Base-by-base conservation (phyloP, 2,113 vertebrate genomes). In the Heliornis fulica region DNA sequence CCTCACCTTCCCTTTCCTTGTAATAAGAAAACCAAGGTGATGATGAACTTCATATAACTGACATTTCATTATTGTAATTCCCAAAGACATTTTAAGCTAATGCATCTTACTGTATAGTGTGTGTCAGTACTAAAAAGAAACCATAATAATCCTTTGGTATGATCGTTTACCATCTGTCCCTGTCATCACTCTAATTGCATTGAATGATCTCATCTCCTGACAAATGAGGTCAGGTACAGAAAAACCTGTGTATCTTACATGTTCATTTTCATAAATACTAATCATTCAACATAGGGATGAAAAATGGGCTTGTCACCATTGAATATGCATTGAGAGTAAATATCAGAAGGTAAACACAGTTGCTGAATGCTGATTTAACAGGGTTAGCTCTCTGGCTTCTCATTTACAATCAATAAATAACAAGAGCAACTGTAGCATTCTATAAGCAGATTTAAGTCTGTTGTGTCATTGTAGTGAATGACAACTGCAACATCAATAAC, bases 241-340 rank as follows among this genome's bases (percentile, higher is more conserved):
- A 89, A 93, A 64, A 1, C 10, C 25, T 57, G n/a, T 90, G 51
- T 84, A 71, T 91, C 72, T 85, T 91, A 72, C 50, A 59, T 84
- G 68, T 92, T 94, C 26, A 68, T 95, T 93, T 94, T 82, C 61
- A 76, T 82, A 94, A 94, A 74, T 83, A 72, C 65, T 68, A 89
- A 87, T 94, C 43, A 61, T 87, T 94, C 63, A 89, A 85, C 7
- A 23, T 9, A 72, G 25, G 18, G 53, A 71, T 94, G 93, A 95
- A 93, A 87, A 97, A 94, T 71, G 70, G 48, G 18, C 34, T 69
- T 95, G 83, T 85, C 89, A 76, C 4, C 41, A 45, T 41, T 68
- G 40, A 75, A 91, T 89, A 76, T 64, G 31, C 23, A 48, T 64
- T 80, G 40, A 87, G 23, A 89, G 34, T 69, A 85, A 89, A 72